phyloP scores from a whole-genome alignment of 1,140 invertebrate genomes.

The Apis dorsata region DNA sequence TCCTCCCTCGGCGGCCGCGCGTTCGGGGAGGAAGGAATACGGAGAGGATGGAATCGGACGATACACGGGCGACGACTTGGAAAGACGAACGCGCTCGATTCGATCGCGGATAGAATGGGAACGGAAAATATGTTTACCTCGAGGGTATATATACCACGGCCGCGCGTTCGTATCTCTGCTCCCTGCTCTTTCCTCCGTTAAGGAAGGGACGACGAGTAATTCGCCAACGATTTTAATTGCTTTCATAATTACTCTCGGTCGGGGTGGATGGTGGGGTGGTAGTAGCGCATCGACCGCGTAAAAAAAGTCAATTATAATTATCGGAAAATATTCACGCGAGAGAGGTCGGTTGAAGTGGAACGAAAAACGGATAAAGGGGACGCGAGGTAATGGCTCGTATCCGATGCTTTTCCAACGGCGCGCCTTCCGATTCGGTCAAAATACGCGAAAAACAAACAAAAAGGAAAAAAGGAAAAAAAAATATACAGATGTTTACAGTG shows the following conservation, averaged over 20 bases:
- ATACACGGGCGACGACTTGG: conserved; percentile 27
- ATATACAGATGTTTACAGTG: conserved; percentile 69
- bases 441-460: conserved; percentile 68
- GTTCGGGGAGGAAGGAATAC: conserved; percentile 13
- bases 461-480: conserved; percentile 22
- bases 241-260: conserved; percentile 8
- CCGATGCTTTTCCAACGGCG: conserved; percentile 2
- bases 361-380: neutral
- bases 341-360: conserved; percentile 22
- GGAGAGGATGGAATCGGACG: conserved; percentile 8
- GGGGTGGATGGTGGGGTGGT: too few relatives aligned
- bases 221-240: conserved; percentile 21
- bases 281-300: conserved; percentile 3
- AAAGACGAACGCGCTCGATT: conserved; percentile 40
- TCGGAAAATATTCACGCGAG: conserved; percentile 16
- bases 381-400: neutral
- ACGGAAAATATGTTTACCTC: conserved; percentile 48
- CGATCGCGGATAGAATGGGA: conserved; percentile 35
- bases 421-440: conserved; percentile 64
- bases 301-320: conserved; percentile 46
- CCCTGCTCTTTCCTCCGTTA: too few relatives aligned
- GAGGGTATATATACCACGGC: neutral
- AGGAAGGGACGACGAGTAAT: neutral
- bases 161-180: too few relatives aligned
- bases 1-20: neutral